Conservation (phyloP, 2,888 invertebrate genomes). For the Lobophora halterata region DNA sequence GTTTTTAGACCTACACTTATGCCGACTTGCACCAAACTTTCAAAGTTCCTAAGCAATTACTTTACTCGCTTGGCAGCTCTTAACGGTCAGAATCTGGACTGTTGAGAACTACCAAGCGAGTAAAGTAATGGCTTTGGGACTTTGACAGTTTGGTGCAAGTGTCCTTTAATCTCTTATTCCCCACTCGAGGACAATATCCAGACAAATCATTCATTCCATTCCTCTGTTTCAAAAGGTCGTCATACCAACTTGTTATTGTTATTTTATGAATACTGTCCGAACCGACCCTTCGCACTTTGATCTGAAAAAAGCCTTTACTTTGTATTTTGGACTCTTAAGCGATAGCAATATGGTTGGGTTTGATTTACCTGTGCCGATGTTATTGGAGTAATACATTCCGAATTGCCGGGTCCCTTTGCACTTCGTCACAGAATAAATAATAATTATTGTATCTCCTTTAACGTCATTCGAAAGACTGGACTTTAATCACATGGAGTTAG, state of each 20-base stretch:
- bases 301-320: conserved; percentile 35
- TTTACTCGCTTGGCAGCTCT: too few relatives aligned
- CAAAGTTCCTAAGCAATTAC: too few relatives aligned
- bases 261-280: conserved; percentile 72
- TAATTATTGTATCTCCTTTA: conserved; percentile 23
- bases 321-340: conserved; percentile 2
- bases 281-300: conserved; percentile 36
- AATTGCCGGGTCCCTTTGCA: conserved; percentile 44
- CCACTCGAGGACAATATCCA: conserved; percentile 48
- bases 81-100: too few relatives aligned
- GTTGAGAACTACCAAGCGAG: too few relatives aligned
- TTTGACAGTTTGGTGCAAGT: too few relatives aligned
- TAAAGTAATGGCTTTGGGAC: too few relatives aligned
- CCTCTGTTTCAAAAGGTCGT: conserved; percentile 69
- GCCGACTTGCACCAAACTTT: too few relatives aligned
- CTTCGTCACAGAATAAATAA: conserved; percentile 40
- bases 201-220: conserved; percentile 69
- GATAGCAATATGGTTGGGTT: conserved; percentile 1
- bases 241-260: conserved; percentile 70
- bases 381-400: conserved; percentile 52
- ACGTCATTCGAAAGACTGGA: conserved; percentile 31
- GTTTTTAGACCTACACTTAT: too few relatives aligned
- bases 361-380: conserved; percentile 1
- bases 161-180: conserved; percentile 13
- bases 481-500: conserved; percentile 42